Evolutionary conservation across 1,140 invertebrate species (phyloP), one percentile per base, ranked within the genome.

Genomic region (Luehdorfia chinensis): DNA sequence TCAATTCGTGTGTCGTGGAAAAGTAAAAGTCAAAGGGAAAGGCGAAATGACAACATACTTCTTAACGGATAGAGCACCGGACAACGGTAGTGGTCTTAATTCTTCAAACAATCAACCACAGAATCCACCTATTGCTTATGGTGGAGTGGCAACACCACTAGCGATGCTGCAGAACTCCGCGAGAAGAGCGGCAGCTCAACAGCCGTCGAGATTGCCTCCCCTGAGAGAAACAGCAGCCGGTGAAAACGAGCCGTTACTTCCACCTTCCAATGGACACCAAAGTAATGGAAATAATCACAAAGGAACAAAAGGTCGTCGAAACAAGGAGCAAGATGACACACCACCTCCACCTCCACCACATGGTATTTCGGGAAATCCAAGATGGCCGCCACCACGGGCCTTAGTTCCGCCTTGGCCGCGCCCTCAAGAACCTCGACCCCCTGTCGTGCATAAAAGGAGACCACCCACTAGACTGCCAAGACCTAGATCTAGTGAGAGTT

Each of bases 31-130:
- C 0, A 97, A 97, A 84, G 95, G 96, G 1, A 97, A 97, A 84
- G 96, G 96, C 3, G 94, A 96, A 56, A 96, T 97, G 95, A 95
- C 94, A 0, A 97, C 96, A 0, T 97, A 97, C 78, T 96, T 97
- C 69, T 87, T 96, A 0, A 92, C 91, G 4, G 93, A 95, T 56
- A 81, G 92, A 56, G 78, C 77, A 14, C 66, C 75, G 2, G 56
- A 66, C 1, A 75, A 71, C 15, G 50, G 61, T 1, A 70, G 51
- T 12, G 34, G 55, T 1, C 61, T 71, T 8, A 75, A 64, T 19
- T 53, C 66, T 8, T 41, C 64, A 1, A 81, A 73, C 15, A 58
- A 64, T 8, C 68, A 55, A n/a, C 46, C 74, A 0, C 69, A 50
- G 36, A 83, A 80, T 47, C 80, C 84, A 0, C 77, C 83, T 0